Percentiles rank a stretch among this genome's conserved stretches.
These are phyloP conservation scores for Eilema caniola DNA, from an alignment of 2,888 invertebrate genomes.

Conservation along the genomic window DNA sequence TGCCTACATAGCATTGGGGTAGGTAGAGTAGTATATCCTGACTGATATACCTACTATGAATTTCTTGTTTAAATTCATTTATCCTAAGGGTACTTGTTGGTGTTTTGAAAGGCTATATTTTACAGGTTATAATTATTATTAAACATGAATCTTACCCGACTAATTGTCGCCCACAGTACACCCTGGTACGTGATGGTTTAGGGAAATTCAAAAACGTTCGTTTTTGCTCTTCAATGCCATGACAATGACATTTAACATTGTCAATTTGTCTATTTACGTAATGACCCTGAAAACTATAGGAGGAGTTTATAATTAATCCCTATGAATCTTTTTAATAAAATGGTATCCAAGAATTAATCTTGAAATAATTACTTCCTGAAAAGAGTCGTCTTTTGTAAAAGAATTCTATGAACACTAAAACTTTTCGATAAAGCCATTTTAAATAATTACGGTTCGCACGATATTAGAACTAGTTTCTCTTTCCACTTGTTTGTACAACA, in stretches of 20 bases:
- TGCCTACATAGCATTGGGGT: background rate
- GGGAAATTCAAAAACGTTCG: conserved; percentile 76
- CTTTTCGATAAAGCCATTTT: conserved; percentile 67
- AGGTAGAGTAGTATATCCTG: background rate
- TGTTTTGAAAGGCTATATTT: background rate
- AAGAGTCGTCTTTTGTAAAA: conserved; percentile 55
- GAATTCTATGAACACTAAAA: conserved; percentile 47
- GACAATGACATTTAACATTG: conserved; percentile 71
- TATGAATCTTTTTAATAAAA: background rate
- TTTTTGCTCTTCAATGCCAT: conserved; percentile 61
- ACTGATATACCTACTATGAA: background rate
- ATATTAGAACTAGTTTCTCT: background rate
- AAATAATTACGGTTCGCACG: background rate
- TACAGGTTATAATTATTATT: background rate
- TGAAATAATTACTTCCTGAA: conserved; percentile 50
- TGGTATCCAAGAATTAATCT: background rate
- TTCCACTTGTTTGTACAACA: conserved; percentile 5
- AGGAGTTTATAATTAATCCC: conserved; percentile 35
- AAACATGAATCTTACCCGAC: conserved; percentile 88
- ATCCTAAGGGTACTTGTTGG: background rate
- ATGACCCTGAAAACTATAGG: conserved; percentile 84
- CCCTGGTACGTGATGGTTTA: conserved; percentile 84
- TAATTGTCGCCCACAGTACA: conserved; percentile 91
- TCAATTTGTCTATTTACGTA: conserved; percentile 76
- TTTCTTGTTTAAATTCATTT: background rate